Base-by-base conservation (phyloP, 2,113 vertebrate genomes). In the Odontophorus gujanensis region DNA sequence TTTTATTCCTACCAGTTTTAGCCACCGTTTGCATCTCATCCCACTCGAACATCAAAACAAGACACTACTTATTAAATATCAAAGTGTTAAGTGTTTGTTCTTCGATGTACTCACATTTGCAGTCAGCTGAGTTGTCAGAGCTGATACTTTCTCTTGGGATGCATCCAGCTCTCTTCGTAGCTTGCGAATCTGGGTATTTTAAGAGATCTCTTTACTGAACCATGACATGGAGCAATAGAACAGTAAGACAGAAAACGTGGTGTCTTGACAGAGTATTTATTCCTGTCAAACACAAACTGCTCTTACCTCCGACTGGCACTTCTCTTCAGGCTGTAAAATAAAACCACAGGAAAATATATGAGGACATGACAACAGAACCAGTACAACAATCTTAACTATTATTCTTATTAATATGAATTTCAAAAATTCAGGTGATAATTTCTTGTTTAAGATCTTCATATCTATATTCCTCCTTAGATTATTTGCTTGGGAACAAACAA, bases 131-230 rank as follows among this genome's bases (percentile, higher is more conserved):
- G 99, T 99, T 34, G 99, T 99, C 92, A 99, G 97, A 77, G 99
- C 99, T 4, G 99, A 99, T 81, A 99, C 99, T 74, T 99, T 99
- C 63, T 99, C 99, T 96, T 99, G 99, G 57, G 99, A 99, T 69
- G 99, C 98, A 77, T 99, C 99, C 97, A 99, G 95, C 94, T 99
- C 99, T 87, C 99, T 97, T 11, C 99, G 97, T 43, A 99, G 97
- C 93, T 99, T 99, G 51, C 99, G 99, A 67, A 99, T 99, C 99
- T 99, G 81, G 83, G 12, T 48, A 84, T 74, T 79, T 78, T 11
- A 93, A 77, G 90, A 81, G 28, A 92, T 84, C 58, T 73, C 66
- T 79, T 93, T 45, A 88, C 68, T 92, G 40, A 47, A 88, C 30
- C 26, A 9, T 4, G 17, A 50, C 40, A 62, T 0, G 42, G 48